Percentiles rank a stretch among this genome's conserved stretches.
These are phyloP conservation scores for Marmota monax DNA, from an alignment of 2,113 vertebrate species.

Conservation along the genomic window DNA sequence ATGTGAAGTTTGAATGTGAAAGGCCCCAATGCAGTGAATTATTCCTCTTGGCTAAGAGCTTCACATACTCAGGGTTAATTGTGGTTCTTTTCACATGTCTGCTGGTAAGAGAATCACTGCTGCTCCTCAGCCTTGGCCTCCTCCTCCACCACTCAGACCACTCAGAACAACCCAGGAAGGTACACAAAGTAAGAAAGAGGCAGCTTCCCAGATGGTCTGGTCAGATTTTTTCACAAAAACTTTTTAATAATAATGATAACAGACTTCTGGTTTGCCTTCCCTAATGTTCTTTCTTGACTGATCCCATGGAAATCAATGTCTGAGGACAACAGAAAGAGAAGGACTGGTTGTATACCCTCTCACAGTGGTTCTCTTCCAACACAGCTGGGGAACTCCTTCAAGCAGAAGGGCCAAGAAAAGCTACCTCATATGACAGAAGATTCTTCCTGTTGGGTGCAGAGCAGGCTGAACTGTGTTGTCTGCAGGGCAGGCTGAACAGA, in stretches of 20 bases:
- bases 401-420: not conserved
- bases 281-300: not conserved
- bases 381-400: not conserved
- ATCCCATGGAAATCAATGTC: not conserved
- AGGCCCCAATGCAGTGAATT: slow-evolving; percentile 86
- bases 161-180: too few relatives aligned
- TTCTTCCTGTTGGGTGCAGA: too few relatives aligned
- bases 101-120: not conserved
- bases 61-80: slow-evolving; percentile 93
- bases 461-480: too few relatives aligned
- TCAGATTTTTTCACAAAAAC: not conserved
- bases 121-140: too few relatives aligned
- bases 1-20: too few relatives aligned
- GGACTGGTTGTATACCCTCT: not conserved
- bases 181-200: too few relatives aligned
- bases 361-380: not conserved
- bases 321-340: not conserved
- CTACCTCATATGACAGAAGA: too few relatives aligned
- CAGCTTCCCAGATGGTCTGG: too few relatives aligned
- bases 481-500: too few relatives aligned
- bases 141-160: too few relatives aligned
- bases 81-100: slow-evolving; percentile 96
- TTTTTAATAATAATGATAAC: not conserved
- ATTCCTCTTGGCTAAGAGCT: slow-evolving; percentile 93
- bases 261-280: not conserved